A percentile compares a stretch with the other conserved stretches of the same genome.
Evolutionary conservation across 2,888 invertebrate genomes (phyloP).

Genomic region (Sesia apiformis): DNA sequence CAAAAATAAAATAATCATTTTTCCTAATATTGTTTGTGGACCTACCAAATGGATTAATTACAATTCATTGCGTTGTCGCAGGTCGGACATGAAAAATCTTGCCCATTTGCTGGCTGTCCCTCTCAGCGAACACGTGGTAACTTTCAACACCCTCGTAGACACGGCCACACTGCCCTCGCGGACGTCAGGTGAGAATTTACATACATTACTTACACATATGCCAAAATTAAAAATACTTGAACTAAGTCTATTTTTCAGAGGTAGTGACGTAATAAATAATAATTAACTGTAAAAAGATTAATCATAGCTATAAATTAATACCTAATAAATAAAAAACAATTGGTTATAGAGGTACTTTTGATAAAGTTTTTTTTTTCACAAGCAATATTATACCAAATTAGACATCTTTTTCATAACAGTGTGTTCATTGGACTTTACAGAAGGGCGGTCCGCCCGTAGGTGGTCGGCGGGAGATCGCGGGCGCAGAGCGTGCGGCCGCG

Average conservation of each 20-base stretch:
- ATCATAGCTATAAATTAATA: too few species aligned
- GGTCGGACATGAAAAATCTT: constrained; percentile 84
- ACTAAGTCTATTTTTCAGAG: neutral
- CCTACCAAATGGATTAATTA: neutral
- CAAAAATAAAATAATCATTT: too few species aligned
- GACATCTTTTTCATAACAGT: too few species aligned
- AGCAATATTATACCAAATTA: too few species aligned
- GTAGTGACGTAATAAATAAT: too few species aligned
- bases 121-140: constrained; percentile 80
- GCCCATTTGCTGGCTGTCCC: constrained; percentile 81
- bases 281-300: too few species aligned
- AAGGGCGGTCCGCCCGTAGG: constrained; percentile 69
- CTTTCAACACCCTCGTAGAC: constrained; percentile 71
- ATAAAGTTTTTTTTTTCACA: too few species aligned
- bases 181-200: constrained; percentile 58
- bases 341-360: too few species aligned
- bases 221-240: neutral
- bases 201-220: neutral
- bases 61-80: constrained; percentile 27
- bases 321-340: too few species aligned
- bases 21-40: too few species aligned
- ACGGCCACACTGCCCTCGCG: constrained; percentile 72
- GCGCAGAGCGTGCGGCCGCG: constrained; percentile 65
- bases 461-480: constrained; percentile 71
- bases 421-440: constrained; percentile 20